These are phyloP conservation scores for Lycodopsis pacificus DNA, from an alignment of 2,797 vertebrate species.

Conservation along the genomic window DNA sequence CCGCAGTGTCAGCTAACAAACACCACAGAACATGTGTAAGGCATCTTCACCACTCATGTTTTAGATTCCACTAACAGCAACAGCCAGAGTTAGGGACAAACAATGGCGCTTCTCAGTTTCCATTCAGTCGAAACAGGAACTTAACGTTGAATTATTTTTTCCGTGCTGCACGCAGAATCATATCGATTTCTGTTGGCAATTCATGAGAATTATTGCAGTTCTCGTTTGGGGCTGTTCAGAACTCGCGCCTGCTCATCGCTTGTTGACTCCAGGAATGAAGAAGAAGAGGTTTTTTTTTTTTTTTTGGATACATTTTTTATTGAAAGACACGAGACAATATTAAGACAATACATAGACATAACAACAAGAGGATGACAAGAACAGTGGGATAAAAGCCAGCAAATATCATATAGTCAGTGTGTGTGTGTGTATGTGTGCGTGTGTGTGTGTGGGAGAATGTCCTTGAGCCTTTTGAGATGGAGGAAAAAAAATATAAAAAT, in stretches of 20 bases:
- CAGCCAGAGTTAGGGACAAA: background rate
- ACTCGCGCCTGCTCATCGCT: background rate
- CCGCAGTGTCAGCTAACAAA: constrained; percentile 51
- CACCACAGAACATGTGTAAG: constrained; percentile 35
- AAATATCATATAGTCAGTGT: too few species aligned
- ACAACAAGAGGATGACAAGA: too few species aligned
- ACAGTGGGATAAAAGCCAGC: too few species aligned
- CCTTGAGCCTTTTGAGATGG: too few species aligned
- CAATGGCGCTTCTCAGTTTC: constrained; percentile 2
- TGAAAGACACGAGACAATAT: too few species aligned
- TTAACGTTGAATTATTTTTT: background rate
- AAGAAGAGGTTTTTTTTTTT: too few species aligned
- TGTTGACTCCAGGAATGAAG: background rate
- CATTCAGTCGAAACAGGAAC: background rate
- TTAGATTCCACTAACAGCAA: constrained; percentile 17
- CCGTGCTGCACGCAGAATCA: background rate
- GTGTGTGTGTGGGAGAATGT: too few species aligned
- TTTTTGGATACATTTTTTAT: too few species aligned
- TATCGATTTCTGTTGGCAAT: background rate
- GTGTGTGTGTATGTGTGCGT: too few species aligned
- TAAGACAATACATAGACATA: too few species aligned
- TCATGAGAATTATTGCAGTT: background rate
- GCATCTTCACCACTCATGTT: constrained; percentile 24
- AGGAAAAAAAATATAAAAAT: too few species aligned
- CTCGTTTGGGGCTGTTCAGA: background rate